These are phyloP conservation scores for Thera obeliscata DNA, from an alignment of 2,888 invertebrate species.

Conservation along the genomic window DNA sequence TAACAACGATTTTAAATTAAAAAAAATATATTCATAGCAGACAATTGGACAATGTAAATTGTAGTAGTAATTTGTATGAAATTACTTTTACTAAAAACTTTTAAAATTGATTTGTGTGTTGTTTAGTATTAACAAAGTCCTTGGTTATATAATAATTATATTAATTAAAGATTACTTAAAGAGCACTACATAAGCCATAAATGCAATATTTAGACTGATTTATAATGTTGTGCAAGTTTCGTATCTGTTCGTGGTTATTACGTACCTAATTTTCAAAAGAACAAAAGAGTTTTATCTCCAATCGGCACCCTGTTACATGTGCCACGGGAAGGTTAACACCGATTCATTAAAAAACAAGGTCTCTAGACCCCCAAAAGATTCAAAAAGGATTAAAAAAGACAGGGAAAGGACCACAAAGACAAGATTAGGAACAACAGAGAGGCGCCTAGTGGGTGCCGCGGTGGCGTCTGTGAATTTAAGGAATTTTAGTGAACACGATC, in stretches of 20 bases:
- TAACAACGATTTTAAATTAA: too few relatives aligned
- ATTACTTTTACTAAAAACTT: too few relatives aligned
- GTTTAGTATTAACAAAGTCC: too few relatives aligned
- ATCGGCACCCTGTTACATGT: conserved; percentile 83
- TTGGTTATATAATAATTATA: too few relatives aligned
- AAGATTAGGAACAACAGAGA: conserved; percentile 78
- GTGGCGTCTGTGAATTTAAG: conserved; percentile 79
- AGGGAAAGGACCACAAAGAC: conserved; percentile 63
- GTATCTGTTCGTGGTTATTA: conserved; percentile 3
- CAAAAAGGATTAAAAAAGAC: conserved; percentile 67
- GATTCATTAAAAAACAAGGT: conserved; percentile 81
- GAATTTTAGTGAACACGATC: conserved; percentile 62
- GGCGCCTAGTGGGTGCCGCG: conserved; percentile 81
- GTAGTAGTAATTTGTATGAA: too few relatives aligned
- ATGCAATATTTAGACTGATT: background rate
- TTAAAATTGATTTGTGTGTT: too few relatives aligned
- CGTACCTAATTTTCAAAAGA: conserved; percentile 30
- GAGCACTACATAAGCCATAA: too few relatives aligned
- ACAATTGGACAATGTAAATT: too few relatives aligned
- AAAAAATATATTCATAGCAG: too few relatives aligned
- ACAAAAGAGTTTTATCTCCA: conserved; percentile 73
- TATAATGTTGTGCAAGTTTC: conserved; percentile 8
- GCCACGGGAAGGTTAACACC: conserved; percentile 82
- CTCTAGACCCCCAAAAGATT: conserved; percentile 82
- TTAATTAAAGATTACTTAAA: too few relatives aligned